Evolutionary conservation across 2,113 vertebrate genomes (phyloP), one percentile per base, ranked within the genome.

Genomic region (Chascanopsetta lugubris): DNA sequence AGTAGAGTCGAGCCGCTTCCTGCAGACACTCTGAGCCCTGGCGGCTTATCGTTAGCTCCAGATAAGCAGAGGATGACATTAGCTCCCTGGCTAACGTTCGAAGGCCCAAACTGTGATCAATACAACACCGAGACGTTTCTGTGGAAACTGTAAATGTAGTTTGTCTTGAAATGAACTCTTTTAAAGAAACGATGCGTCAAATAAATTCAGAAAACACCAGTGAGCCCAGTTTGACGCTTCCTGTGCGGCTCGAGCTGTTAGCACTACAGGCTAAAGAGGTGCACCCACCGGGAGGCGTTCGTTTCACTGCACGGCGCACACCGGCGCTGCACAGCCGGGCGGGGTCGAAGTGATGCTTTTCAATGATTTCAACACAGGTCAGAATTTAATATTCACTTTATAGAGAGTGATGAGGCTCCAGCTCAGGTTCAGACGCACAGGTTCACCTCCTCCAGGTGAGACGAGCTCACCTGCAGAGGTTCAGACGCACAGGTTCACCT

Each of bases 61-160:
- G 71, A 71, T 80, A 75, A 87, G 69, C 72, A 32, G 63, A 54
- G 72, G 75, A 66, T 79, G 78, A 21, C 73, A 66, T 77, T 73
- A 86, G 85, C 60, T 77, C 25, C 67, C 73, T 79, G 76, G 59
- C 73, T 50, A 51, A 18, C 30, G 32, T 27, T 11, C 27, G 38
- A 8, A 75, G 81, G 66, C 79, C 86, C 8, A 27, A 12, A 6
- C 24, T 54, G 45, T 17, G 36, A 71, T 47, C 54, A 21, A 18
- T 21, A 26, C 43, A 4, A 3, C 8, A 42, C 1, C 2, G 10
- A 17, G 11, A 21, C 0, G 2, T 12, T 43, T 30, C 49, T 20
- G 1, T 8, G 4, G 1, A 36, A 69, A 54, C 21, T 13, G 10
- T 54, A 3, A 9, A 24, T 22, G 17, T 25, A 46, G n/a, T 43